Evolutionary conservation across 2,797 vertebrate genomes (phyloP), one percentile per base, ranked within the genome.

Genomic region (Dicrostonyx torquatus): DNA sequence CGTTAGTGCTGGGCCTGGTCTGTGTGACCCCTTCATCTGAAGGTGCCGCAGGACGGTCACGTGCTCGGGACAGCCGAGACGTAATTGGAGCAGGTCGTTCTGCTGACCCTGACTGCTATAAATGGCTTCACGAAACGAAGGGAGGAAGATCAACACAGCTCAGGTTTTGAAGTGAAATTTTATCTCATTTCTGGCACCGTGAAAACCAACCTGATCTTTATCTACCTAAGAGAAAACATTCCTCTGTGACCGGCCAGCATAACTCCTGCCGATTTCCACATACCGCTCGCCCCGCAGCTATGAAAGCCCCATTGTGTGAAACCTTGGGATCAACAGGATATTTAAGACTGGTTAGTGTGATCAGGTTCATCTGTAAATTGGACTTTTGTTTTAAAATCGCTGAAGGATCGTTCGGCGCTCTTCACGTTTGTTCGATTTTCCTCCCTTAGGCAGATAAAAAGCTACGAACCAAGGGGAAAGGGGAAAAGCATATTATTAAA

Each of bases 181-280:
- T 95, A 97, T 92, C 94, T 97, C 89, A 96, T 50, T 97, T 95
- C 96, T 97, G 93, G 90, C 96, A 98, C 95, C 9, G 22, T 64
- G 83, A 93, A 95, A 80, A 79, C 92, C 93, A 93, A 96, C 87
- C 77, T 86, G 94, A 96, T 98, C 86, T 75, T 96, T 97, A 95
- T 97, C 97, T 97, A 80, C 96, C 96, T 91, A 96, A 95, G 96
- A 96, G 97, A 97, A 98, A 98, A 95, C 87, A 94, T 95, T 97
- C 97, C 94, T 96, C 62, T 90, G 77, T 97, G 95, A 96, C 83
- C 94, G 58, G 76, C 95, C 79, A 5, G 80, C 83, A 93, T 87
- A 96, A 86, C 93, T n/a, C 94, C 97, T 96, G 96, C 95, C 68
- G 58, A 95, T 84, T 97, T 95, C 95, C 92, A 91, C 94, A 96